Evolutionary conservation across 1,140 invertebrate genomes (phyloP).

Genomic region (Triops longicaudatus): DNA sequence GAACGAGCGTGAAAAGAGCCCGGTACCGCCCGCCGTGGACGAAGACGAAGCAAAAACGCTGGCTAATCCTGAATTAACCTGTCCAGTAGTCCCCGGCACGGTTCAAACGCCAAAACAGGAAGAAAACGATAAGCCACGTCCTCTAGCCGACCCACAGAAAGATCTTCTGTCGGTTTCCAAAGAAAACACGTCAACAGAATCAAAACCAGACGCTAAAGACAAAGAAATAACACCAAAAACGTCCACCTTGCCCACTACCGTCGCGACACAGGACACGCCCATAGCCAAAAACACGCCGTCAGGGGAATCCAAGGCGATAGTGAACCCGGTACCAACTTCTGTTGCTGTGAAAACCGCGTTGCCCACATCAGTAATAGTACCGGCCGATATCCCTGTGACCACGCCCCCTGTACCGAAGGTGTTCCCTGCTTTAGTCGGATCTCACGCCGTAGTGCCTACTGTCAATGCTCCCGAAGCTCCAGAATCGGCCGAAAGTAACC

Average conservation of each 20-base stretch:
- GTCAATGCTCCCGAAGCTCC: neutral
- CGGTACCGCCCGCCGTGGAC: neutral
- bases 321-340: neutral
- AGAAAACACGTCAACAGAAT: neutral
- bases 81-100: neutral
- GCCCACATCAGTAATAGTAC: neutral
- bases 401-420: neutral
- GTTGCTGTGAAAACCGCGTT: neutral
- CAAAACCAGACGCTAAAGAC: neutral
- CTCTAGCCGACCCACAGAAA: neutral
- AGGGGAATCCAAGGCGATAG: neutral
- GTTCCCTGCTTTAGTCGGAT: neutral
- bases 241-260: neutral
- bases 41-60: neutral
- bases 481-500: neutral
- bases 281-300: too few species aligned
- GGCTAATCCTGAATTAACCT: neutral
- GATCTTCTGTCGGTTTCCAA: neutral
- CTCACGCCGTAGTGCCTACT: conserved; percentile 7
- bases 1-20: neutral
- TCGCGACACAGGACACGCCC: neutral
- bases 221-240: neutral
- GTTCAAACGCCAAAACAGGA: neutral
- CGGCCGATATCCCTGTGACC: neutral
- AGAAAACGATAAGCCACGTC: neutral